These are phyloP conservation scores for Eonycteris spelaea DNA, from an alignment of 2,113 vertebrate genomes.

Conservation along the genomic window DNA sequence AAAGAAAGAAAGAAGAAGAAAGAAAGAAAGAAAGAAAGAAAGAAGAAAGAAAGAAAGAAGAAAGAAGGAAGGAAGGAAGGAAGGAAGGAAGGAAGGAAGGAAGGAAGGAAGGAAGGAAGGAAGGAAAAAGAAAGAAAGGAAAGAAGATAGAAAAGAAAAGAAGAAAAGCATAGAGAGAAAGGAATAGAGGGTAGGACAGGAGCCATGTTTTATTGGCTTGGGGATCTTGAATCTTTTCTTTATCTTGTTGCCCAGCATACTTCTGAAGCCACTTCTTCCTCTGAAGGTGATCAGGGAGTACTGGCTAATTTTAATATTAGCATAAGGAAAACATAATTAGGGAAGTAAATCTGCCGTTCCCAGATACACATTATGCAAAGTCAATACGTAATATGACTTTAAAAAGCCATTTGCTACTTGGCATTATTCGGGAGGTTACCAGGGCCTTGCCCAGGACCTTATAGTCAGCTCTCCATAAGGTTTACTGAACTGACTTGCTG, in stretches of 20 bases:
- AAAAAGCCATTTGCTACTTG: neutral
- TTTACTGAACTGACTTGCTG: neutral
- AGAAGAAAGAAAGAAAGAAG: no score
- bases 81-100: no score
- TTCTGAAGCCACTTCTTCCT: neutral
- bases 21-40: neutral
- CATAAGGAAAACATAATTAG: slow-evolving; percentile 31
- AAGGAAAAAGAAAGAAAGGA: no score
- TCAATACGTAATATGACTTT: neutral
- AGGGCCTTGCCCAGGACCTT: neutral
- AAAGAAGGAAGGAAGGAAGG: no score
- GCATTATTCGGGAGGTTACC: neutral
- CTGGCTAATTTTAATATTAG: slow-evolving; percentile 43
- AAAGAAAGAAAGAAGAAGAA: neutral
- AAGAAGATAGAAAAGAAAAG: neutral
- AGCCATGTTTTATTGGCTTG: neutral
- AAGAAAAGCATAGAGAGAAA: neutral
- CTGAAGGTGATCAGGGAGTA: neutral
- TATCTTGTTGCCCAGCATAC: neutral
- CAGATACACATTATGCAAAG: neutral
- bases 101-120: no score
- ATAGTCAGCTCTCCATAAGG: neutral
- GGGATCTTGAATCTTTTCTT: neutral
- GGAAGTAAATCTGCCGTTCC: slow-evolving; percentile 22
- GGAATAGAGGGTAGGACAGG: neutral